Evolutionary conservation across 2,113 vertebrate species (phyloP), one percentile per base, ranked within the genome.

Genomic region (Lonchura striata): DNA sequence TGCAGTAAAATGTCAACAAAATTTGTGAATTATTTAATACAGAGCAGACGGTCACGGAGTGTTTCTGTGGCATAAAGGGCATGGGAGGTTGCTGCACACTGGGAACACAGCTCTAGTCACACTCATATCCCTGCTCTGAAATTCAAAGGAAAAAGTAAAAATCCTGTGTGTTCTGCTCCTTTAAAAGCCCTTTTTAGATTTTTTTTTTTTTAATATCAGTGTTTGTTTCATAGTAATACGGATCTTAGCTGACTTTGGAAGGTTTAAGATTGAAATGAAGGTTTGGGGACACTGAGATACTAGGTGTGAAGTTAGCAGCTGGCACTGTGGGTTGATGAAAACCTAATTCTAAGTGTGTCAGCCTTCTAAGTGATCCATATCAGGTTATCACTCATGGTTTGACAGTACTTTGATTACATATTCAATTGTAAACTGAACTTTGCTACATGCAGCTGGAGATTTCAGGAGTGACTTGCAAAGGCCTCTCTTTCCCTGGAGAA

Each of bases 21-120:
- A 94, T 25, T 44, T 49, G 69, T 96, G 90, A 90, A 93, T 96
- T 93, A 79, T 93, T 95, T 93, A 93, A 53, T 42, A 75, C 12
- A 53, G 65, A 87, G 42, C 49, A 92, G 82, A 69, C 28, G 10
- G 57, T 57, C 37, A 10, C 3, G 3, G 49, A 18, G 18, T 5
- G 7, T 88, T 94, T 57, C 54, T 86, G 59, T 68, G 77, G 61
- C 82, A 85, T 37, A 74, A 90, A 92, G 74, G 88, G 50, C 79
- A 68, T n/a, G 2, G 5, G 59, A 41, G 57, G 84, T 66, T 88
- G 69, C 88, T 95, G 66, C 90, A 64, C 18, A 46, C n/a, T 86
- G 64, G 66, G 74, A 70, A 27, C 52, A 53, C 37, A n/a, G 84
- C 25, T 95, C 31, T 86, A 94, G 64, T 35, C 81, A 31, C n/a